Base-by-base conservation (phyloP, 2,113 vertebrate genomes). In the Craseonycteris thonglongyai region DNA sequence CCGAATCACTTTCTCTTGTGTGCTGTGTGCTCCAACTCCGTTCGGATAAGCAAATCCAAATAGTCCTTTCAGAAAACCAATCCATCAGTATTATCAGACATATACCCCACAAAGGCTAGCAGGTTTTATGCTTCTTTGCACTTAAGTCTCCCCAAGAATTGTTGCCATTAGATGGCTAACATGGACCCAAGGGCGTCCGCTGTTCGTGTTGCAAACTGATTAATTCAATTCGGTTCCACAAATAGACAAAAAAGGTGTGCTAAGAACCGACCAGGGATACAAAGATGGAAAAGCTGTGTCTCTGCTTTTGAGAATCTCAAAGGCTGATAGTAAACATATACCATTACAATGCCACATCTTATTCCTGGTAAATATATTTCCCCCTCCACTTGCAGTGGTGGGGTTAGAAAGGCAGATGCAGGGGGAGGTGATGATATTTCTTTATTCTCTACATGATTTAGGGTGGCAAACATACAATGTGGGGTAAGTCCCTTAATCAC, bases 1-100 rank as follows among this genome's bases (percentile, higher is more conserved):
- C 90, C 91, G 96, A 95, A 97, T 97, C 95, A 93, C 90, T 94
- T 95, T 95, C 83, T 97, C 96, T 96, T 93, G 79, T 91, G 95
- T 90, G 90, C 49, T 6, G 15, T 90, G 26, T 65, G 71, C 84
- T 96, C 93, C 71, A 69, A 94, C 93, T 92, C 96, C 68, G 72
- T 81, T 93, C 22, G 59, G 82, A 86, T 96, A 91, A 97, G 95
- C 69, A 97, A 97, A 93, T 94, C 95, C 96, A 94, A 97, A 91
- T 24, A 74, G 93, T 49, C 90, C 79, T 96, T 96, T 96, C 79
- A 95, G 91, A 90, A 94, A 84, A 86, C 49, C 94, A 81, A 90
- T 93, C 91, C 93, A 91, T 96, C 96, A 96, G 93, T 80, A 91
- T 96, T 81, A 96, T 84, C 91, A 54, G 87, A 71, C 93, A 93